A percentile compares a stretch with the other conserved stretches of the same genome.
These are phyloP conservation scores for Hemibagrus wyckioides DNA, from an alignment of 2,113 vertebrate genomes.

Conservation along the genomic window DNA sequence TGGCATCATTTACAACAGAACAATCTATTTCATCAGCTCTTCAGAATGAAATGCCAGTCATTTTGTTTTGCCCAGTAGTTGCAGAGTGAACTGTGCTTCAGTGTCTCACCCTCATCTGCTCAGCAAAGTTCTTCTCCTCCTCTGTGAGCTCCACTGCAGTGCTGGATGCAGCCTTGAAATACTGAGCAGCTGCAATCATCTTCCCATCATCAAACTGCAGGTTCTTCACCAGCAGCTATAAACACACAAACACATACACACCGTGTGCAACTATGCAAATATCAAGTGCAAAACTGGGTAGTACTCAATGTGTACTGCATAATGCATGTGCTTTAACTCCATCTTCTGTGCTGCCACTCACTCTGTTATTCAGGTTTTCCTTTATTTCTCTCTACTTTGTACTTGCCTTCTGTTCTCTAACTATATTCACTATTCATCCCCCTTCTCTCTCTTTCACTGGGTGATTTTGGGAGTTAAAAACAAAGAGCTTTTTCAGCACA, in stretches of 20 bases:
- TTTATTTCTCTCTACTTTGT: neutral
- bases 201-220: slow-evolving; percentile 85
- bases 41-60: neutral
- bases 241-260: slow-evolving; percentile 11
- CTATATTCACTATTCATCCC: neutral
- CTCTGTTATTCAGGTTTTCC: neutral
- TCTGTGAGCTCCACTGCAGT: slow-evolving; percentile 76
- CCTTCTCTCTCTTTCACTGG: neutral
- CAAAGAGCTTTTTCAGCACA: slow-evolving; percentile 24
- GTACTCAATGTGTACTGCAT: neutral
- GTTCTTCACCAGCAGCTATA: slow-evolving; percentile 81
- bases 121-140: slow-evolving; percentile 74
- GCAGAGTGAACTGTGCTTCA: neutral
- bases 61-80: neutral
- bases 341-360: neutral
- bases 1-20: neutral
- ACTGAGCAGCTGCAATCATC: slow-evolving; percentile 81
- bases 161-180: slow-evolving; percentile 71
- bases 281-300: neutral
- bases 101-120: slow-evolving; percentile 74
- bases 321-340: neutral
- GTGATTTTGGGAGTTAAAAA: slow-evolving; percentile 33
- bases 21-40: neutral
- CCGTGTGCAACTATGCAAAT: neutral
- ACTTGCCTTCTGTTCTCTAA: neutral